These are phyloP conservation scores for Erythrocercus mccallii DNA, from an alignment of 2,113 vertebrate genomes.

Conservation along the genomic window DNA sequence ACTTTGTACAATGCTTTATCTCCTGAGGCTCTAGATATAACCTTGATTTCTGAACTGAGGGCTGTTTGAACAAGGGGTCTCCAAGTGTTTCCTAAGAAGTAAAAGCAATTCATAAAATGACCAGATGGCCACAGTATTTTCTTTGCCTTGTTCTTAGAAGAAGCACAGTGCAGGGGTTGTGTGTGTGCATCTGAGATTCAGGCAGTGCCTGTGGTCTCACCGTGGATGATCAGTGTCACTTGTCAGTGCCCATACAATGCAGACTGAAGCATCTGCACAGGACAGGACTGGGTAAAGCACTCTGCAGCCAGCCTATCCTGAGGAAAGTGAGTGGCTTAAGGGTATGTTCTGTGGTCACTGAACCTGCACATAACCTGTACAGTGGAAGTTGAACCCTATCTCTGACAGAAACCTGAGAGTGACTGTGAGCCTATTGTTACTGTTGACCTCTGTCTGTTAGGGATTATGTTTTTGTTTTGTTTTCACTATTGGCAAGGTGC, in stretches of 20 bases:
- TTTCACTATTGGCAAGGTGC: not conserved
- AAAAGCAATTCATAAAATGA: not conserved
- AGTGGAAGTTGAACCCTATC: not conserved
- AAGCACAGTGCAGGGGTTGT: fast-evolving
- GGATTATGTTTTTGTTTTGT: slow-evolving; percentile 5
- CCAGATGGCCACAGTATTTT: not conserved
- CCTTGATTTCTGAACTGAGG: not conserved
- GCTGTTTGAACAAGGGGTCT: not conserved
- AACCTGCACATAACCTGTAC: not conserved
- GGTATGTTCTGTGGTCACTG: not conserved
- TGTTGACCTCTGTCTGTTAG: slow-evolving; percentile 3
- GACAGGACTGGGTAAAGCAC: not conserved
- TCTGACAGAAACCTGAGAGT: not conserved
- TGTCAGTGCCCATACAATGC: not conserved
- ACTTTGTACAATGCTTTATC: not conserved
- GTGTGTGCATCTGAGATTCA: not conserved
- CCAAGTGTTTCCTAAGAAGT: not conserved
- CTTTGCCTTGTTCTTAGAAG: not conserved
- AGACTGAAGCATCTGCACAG: not conserved
- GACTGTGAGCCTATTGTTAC: not conserved
- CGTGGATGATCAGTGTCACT: not conserved
- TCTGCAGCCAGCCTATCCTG: not conserved
- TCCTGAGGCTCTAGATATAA: not conserved
- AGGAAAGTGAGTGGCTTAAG: not conserved
- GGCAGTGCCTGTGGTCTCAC: not conserved